Base-by-base conservation (phyloP, 2,797 vertebrate genomes). In the Myotis myotis region DNA sequence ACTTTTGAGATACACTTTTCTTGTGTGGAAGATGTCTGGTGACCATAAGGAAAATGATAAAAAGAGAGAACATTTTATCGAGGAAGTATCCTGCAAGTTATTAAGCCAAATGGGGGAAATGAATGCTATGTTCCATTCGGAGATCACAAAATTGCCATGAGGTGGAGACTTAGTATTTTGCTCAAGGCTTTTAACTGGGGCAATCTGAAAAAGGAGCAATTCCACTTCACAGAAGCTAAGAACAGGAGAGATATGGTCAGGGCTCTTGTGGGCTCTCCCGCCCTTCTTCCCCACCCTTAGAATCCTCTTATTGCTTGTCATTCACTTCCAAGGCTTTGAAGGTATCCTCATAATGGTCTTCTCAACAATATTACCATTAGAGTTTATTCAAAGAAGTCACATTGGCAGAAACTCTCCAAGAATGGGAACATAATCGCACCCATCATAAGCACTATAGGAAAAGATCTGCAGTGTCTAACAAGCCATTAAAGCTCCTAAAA, bases 401-500 rank as follows among this genome's bases (percentile, higher is more conserved):
- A 85, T 6, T 33, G n/a, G 81, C 81, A 88, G 74, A 72, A 78
- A 62, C 20, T 12, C 80, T 51, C 64, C 33, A 30, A 64, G 41
- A 86, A 36, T 0, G 7, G 8, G 41, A 57, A 47, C n/a, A n/a
- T 20, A 36, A 17, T 72, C 89, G 84, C 19, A 13, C 76, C 38
- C 25, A 25, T 87, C 62, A 5, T 6, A 55, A 47, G 68, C 72
- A 44, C 38, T 10, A 11, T 19, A 57, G 44, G 33, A 68, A 87
- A 82, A 94, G 76, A 76, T 8, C 30, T 30, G 4, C 22, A 47
- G 30, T 20, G 87, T 47, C 81, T 71, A 62, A 47, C 23, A 55
- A 90, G 94, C 30, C 92, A 70, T 92, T 75, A 94, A 80, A 89
- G 13, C 19, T 75, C 62, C 60, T 44, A 44, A 76, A 85, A 83